Evolutionary conservation across 2,888 invertebrate genomes (phyloP).

Genomic region (Epirrhoe tristata): DNA sequence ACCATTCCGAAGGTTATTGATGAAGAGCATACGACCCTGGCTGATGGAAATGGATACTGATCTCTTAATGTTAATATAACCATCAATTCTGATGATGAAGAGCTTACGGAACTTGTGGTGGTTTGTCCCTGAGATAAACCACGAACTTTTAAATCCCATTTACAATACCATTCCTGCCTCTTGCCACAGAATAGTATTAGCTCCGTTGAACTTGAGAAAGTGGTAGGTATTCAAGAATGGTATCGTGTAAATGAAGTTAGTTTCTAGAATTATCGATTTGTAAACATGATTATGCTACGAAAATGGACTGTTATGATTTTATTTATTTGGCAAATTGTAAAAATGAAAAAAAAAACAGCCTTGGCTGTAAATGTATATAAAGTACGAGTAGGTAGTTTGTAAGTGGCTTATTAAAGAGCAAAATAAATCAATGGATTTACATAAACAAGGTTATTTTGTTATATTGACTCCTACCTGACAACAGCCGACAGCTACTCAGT

Average conservation of each 20-base stretch:
- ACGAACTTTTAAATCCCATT: too few species aligned
- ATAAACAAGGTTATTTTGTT: not conserved
- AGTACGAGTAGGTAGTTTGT: not conserved
- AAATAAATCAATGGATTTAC: constrained; percentile 10
- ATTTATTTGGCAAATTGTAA: constrained; percentile 19
- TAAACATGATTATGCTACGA: not conserved
- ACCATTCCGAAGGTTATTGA: constrained; percentile 67
- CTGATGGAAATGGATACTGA: constrained; percentile 5
- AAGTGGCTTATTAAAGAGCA: constrained; percentile 14
- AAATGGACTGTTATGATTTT: constrained; percentile 5
- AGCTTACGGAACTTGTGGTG: too few species aligned
- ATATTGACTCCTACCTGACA: not conserved
- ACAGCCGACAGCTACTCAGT: too few species aligned
- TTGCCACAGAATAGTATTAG: too few species aligned
- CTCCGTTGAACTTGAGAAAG: too few species aligned
- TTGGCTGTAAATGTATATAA: constrained; percentile 5
- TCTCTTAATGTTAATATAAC: not conserved
- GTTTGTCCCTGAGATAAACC: too few species aligned
- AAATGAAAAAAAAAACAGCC: constrained; percentile 16
- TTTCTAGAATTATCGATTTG: not conserved
- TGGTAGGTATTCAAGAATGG: too few species aligned
- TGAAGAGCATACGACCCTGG: constrained; percentile 3
- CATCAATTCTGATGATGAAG: too few species aligned
- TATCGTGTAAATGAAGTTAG: not conserved
- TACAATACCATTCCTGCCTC: too few species aligned